phyloP scores from a whole-genome alignment of 2,888 invertebrate species.

The Stenurella melanura region DNA sequence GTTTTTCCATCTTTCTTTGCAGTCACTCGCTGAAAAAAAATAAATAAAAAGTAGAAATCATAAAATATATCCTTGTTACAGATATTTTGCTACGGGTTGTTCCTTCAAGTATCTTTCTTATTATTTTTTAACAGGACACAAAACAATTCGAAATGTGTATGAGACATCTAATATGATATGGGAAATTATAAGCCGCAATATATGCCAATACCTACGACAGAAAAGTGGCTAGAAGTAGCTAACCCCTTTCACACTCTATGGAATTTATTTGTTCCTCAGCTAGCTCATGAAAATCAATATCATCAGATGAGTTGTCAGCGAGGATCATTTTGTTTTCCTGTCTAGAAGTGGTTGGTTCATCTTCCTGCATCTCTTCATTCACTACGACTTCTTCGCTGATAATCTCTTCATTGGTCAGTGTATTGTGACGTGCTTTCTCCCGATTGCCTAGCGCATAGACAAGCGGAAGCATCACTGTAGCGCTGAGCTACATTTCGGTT shows the following conservation, averaged over 20 bases:
- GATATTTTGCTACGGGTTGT: conserved; percentile 24
- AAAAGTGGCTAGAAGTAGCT: conserved; percentile 21
- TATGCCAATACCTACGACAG: conserved; percentile 17
- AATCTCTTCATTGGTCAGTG: no score
- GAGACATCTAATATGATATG: conserved; percentile 23
- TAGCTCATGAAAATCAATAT: no score
- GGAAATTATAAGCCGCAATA: conserved; percentile 20
- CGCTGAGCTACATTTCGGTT: no score
- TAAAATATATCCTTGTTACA: neutral
- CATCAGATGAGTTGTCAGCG: no score
- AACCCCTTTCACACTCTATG: conserved; percentile 1
- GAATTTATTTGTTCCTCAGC: no score
- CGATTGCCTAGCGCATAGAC: no score
- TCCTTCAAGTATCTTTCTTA: conserved; percentile 10
- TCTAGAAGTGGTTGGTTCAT: no score
- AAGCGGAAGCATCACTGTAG: no score
- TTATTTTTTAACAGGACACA: conserved; percentile 29
- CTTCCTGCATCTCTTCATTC: no score
- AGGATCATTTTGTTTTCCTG: no score
- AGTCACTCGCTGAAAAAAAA: conserved; percentile 44
- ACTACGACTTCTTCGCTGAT: no score
- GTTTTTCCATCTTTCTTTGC: conserved; percentile 73
- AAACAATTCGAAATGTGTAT: conserved; percentile 16
- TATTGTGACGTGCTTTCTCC: no score
- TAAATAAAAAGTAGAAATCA: neutral